Base-by-base conservation (phyloP, 2,888 invertebrate species). In the Tricholauxania praeusta region DNA sequence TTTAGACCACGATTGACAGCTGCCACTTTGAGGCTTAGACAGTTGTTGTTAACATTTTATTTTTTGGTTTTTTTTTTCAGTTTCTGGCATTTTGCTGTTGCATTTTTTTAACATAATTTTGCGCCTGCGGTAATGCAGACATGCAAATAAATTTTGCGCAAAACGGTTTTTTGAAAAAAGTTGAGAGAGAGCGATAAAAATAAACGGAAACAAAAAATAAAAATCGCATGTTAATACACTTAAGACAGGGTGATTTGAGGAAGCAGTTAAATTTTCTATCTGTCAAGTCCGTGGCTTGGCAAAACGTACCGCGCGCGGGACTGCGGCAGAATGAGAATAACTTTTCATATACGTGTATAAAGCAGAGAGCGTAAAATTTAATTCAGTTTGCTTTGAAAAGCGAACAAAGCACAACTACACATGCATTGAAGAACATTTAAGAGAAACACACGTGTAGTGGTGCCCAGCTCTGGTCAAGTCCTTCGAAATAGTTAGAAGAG, bases 1-100 rank as follows among this genome's bases (percentile, higher is more conserved):
- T 71, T 71, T 67, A 71, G 71, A 28, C 71, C 68, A 52, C 80
- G 78, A 78, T 78, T 78, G 78, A 78, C 78, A 78, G 78, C 78
- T 78, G 78, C 77, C 78, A 77, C 72, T 62, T 65, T 75, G 52
- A 75, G 69, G 67, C 69, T 49, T 65, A 59, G 63, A 72, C n/a
- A 65, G 73, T 71, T 71, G 52, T 63, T 66, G 64, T 17, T 53
- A 57, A 71, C 74, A 32, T 52, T 74, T 51, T 22, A 66, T 71
- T 63, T 59, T 72, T 75, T 67, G 71, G 66, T 74, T 71, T 71
- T 72, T 75, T 75, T 62, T 52, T 55, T 71, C 17, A 66, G 14
- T 57, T 47, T 51, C 19, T 74, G 57, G 72, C 60, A 17, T 14
- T 65, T 49, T 68, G 59, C 51, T 64, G 52, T 70, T 71, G 64